Percentiles rank a stretch among this genome's conserved stretches.
Evolutionary conservation across 2,113 vertebrate genomes (phyloP).

Genomic region (Gallinago jamesoni): DNA sequence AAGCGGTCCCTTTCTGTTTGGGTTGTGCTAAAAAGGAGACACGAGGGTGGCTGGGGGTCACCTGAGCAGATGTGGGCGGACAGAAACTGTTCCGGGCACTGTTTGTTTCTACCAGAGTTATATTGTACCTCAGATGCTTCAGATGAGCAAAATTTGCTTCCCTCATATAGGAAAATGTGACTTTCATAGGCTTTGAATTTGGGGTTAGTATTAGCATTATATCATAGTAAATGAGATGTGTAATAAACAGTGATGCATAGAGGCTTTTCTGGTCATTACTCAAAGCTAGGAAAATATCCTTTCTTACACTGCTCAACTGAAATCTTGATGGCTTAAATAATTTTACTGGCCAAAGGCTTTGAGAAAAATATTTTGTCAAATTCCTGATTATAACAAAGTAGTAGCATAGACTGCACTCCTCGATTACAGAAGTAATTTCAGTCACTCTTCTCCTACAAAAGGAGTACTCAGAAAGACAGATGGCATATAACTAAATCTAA

Average conservation of each 20-base stretch:
- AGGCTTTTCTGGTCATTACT: not conserved
- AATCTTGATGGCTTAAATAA: not conserved
- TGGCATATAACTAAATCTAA: not conserved
- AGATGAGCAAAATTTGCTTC: not conserved
- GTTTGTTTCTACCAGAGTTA: not conserved
- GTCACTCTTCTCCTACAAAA: not conserved
- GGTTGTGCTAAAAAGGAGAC: not conserved
- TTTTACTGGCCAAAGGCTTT: not conserved
- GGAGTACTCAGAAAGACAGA: not conserved
- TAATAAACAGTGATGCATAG: not conserved
- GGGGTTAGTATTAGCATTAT: not conserved
- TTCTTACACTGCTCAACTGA: not conserved
- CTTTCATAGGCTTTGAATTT: not conserved
- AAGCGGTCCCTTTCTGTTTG: not conserved
- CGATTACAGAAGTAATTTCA: not conserved
- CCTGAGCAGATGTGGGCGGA: not conserved
- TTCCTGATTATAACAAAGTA: not conserved
- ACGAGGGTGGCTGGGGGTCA: not conserved
- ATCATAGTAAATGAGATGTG: not conserved
- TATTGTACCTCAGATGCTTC: not conserved
- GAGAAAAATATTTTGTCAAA: not conserved
- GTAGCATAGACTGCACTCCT: not conserved
- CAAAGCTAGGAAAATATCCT: not conserved
- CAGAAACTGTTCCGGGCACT: not conserved
- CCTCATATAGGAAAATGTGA: not conserved